phyloP scores from a whole-genome alignment of 2,888 invertebrate species.

The Dryocosmus kuriphilus region DNA sequence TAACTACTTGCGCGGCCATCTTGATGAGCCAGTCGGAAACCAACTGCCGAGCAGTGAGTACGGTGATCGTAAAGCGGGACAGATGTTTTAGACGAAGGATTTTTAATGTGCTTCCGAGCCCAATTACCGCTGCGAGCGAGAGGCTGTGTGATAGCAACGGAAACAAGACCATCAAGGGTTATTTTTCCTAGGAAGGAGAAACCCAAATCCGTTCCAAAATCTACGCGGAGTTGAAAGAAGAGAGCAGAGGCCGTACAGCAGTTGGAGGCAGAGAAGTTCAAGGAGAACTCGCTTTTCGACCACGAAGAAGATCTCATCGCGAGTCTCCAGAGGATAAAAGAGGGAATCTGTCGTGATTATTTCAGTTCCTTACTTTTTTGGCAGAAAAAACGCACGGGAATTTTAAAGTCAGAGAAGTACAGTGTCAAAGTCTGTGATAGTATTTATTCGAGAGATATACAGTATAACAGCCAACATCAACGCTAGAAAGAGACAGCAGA shows the following conservation, averaged over 20 bases:
- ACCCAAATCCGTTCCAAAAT: conserved; percentile 55
- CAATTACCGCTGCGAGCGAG: conserved; percentile 71
- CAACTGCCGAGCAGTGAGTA: conserved; percentile 77
- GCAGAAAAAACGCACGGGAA: conserved; percentile 46
- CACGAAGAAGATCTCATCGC: conserved; percentile 37
- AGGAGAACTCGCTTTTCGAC: conserved; percentile 12
- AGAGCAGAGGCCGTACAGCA: conserved; percentile 33
- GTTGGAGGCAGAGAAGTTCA: conserved; percentile 23
- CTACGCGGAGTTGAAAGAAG: conserved; percentile 52
- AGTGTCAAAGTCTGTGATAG: conserved; percentile 76
- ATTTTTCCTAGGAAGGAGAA: conserved; percentile 59
- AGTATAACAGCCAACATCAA: conserved; percentile 58
- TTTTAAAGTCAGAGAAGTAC: conserved; percentile 54
- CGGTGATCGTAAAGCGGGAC: conserved; percentile 71
- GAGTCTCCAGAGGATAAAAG: neutral
- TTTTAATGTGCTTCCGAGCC: conserved; percentile 77
- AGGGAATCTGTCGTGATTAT: conserved; percentile 1
- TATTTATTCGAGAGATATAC: conserved; percentile 70
- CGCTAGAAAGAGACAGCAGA: neutral
- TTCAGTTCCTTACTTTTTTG: conserved; percentile 34
- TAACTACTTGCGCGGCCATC: conserved; percentile 58
- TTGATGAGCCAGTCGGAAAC: conserved; percentile 74
- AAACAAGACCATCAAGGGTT: conserved; percentile 59
- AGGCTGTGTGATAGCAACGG: conserved; percentile 72
- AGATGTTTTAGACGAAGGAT: conserved; percentile 75